These are phyloP conservation scores for Galerucella calmariensis DNA, from an alignment of 2,888 invertebrate species.

Conservation along the genomic window DNA sequence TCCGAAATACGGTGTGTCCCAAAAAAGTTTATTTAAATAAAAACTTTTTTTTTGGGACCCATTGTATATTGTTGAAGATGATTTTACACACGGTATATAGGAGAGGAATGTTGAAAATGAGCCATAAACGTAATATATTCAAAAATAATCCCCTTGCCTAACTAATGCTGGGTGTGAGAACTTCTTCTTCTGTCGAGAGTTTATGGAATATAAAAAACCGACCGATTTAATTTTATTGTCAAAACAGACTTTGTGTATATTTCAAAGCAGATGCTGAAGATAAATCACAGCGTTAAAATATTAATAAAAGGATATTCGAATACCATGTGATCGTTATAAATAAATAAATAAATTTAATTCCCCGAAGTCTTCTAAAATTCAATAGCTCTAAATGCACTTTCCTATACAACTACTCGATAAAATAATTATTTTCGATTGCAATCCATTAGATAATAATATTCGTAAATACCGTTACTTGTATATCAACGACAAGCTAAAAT, in stretches of 20 bases:
- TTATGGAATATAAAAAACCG: conserved; percentile 38
- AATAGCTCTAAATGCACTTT: background rate
- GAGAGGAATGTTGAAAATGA: conserved; percentile 14
- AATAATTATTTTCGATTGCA: conserved; percentile 3
- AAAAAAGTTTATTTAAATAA: too few relatives aligned
- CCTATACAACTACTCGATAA: background rate
- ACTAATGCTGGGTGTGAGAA: conserved; percentile 39
- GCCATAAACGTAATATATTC: conserved; percentile 40
- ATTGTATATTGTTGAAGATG: too few relatives aligned
- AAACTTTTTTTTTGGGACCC: too few relatives aligned
- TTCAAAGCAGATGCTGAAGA: conserved; percentile 40
- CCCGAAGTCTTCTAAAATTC: background rate
- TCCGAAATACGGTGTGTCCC: too few relatives aligned
- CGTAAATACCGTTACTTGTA: conserved; percentile 1
- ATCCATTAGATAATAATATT: conserved; percentile 6
- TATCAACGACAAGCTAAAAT: background rate
- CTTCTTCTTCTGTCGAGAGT: conserved; percentile 26
- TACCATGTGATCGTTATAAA: conserved; percentile 38
- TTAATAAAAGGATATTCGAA: conserved; percentile 40
- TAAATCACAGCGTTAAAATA: conserved; percentile 47
- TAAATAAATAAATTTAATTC: background rate
- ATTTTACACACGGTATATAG: too few relatives aligned
- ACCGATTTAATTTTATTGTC: conserved; percentile 42
- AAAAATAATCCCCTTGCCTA: conserved; percentile 39
- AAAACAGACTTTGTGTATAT: conserved; percentile 38